Evolutionary conservation across 2,113 vertebrate genomes (phyloP).

Genomic region (Pelodiscus sinensis): DNA sequence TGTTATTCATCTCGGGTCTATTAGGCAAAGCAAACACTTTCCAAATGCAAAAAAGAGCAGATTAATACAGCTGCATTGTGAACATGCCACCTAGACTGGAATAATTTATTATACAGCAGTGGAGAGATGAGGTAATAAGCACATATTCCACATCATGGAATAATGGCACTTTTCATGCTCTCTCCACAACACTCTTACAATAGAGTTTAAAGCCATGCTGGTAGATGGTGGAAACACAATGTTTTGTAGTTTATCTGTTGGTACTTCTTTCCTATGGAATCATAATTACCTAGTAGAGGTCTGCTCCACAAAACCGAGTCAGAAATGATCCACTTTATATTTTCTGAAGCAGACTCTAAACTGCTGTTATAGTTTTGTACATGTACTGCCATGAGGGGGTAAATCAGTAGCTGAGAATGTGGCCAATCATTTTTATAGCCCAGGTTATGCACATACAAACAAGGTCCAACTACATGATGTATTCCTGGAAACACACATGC

Average conservation of each 20-base stretch:
- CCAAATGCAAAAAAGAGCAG: neutral
- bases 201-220: neutral
- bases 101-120: neutral
- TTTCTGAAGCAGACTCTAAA: neutral
- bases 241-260: neutral
- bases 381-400: fast-evolving
- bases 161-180: neutral
- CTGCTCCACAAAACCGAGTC: neutral
- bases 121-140: neutral
- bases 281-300: neutral
- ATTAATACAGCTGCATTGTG: neutral
- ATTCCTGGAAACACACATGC: neutral
- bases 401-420: neutral
- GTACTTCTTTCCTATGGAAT: neutral
- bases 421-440: neutral
- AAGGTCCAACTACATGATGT: neutral
- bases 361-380: neutral
- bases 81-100: neutral
- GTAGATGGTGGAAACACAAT: fast-evolving
- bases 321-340: neutral
- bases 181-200: neutral
- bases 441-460: neutral
- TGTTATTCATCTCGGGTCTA: slow-evolving; percentile 30
- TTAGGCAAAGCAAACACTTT: slow-evolving; percentile 53
- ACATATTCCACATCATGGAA: neutral